These are phyloP conservation scores for Prolemur simus DNA, from an alignment of 2,113 vertebrate species.

Conservation along the genomic window DNA sequence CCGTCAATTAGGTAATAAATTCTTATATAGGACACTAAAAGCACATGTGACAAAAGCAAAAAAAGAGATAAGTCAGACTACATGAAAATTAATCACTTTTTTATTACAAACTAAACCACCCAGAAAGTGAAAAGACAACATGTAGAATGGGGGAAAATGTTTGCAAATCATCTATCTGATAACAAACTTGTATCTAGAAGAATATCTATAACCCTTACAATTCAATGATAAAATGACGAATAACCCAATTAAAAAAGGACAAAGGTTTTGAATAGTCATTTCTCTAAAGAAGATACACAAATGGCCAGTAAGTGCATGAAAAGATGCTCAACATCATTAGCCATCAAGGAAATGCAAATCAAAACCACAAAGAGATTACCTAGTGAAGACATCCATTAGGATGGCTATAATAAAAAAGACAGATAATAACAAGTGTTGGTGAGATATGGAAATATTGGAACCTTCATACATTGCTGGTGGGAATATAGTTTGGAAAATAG, in stretches of 20 bases:
- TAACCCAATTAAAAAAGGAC: background rate
- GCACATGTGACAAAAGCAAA: background rate
- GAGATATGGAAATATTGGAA: background rate
- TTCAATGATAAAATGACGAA: constrained; percentile 3
- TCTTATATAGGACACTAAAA: background rate
- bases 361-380: constrained; percentile 13
- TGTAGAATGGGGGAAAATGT: background rate
- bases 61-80: background rate
- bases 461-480: background rate
- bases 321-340: background rate
- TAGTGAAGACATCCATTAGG: background rate
- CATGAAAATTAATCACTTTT: background rate
- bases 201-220: constrained; percentile 13
- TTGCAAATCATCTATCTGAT: constrained; percentile 18
- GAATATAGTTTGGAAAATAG: background rate
- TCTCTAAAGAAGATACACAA: background rate
- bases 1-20: background rate
- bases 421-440: background rate
- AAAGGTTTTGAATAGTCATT: background rate
- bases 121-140: constrained; percentile 9
- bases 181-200: background rate
- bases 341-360: background rate
- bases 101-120: background rate
- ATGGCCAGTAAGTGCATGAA: background rate
- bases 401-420: background rate